phyloP scores from a whole-genome alignment of 2,113 vertebrate genomes.

The Choloepus hoffmanni region DNA sequence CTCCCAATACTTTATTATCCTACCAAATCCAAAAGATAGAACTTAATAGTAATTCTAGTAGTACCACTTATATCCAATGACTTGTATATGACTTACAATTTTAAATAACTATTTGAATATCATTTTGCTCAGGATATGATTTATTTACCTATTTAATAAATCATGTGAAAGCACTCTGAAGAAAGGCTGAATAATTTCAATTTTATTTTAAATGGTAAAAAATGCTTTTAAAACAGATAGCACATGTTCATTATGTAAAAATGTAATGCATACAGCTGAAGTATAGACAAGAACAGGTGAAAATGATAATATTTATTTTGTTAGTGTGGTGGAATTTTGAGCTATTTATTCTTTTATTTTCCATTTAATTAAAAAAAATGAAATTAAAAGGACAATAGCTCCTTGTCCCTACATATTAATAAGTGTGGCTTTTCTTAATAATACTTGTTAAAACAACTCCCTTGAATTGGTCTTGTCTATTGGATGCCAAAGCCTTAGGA shows the following conservation, averaged over 20 bases:
- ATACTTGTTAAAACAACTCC: conserved; percentile 33
- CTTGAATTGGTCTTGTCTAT: neutral
- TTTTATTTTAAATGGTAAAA: conserved; percentile 42
- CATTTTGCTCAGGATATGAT: neutral
- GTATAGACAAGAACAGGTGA: neutral
- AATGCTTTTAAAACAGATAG: neutral
- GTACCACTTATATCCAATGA: conserved; percentile 2
- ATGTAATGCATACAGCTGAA: neutral
- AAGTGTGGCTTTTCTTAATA: neutral
- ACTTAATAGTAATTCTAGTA: neutral
- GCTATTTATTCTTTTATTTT: conserved; percentile 16
- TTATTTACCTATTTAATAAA: conserved; percentile 52
- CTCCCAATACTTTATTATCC: neutral
- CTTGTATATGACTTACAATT: conserved; percentile 10
- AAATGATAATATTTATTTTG: neutral
- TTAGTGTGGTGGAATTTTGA: neutral
- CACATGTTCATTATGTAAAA: neutral
- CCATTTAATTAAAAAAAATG: neutral
- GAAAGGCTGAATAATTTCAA: conserved; percentile 39
- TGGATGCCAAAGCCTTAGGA: neutral
- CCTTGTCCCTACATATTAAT: neutral
- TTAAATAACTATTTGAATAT: conserved; percentile 24
- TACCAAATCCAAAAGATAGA: neutral
- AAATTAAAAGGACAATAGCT: conserved; percentile 32
- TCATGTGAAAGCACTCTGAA: neutral